Evolutionary conservation across 1,140 invertebrate genomes (phyloP), one percentile per base, ranked within the genome.

Genomic region (Trichomalopsis sarcophagae): DNA sequence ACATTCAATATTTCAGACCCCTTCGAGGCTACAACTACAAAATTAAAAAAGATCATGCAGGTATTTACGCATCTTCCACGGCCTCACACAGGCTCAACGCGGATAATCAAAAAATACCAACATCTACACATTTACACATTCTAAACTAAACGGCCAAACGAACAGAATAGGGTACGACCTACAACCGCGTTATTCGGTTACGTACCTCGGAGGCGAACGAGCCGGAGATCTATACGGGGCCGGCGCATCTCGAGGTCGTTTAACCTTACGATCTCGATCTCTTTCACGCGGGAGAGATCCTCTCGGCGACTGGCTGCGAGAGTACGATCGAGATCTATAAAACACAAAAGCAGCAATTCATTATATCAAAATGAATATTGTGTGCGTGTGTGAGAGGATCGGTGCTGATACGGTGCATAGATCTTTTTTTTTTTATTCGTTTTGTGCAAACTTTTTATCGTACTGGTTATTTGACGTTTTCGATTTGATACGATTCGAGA

Each of bases 181-280:
- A 62, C 55, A 2, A 62, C 21, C 21, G 55, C 55, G 21, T 2
- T 4, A 62, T 62, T 21, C 55, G 55, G 55, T 47, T 36, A 86
- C 88, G 87, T 90, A 94, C 94, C 94, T 93, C 83, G 92, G 92
- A 85, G 94, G 94, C 79, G 94, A 94, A 91, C 93, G 91, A 68
- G 91, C 86, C 55, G 94, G 94, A 68, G 94, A 94, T 86, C 94
- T 91, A 88, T 94, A 94, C 78, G 93, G 92, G 78, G 91, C 89
- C 85, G 92, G 89, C 69, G 87, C 84, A 50, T 91, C 89, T 5
- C 90, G 87, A n/a, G 90, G 89, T 77, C 90, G 88, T 68, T 90
- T 89, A 68, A 87, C 79, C 69, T 91, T 90, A 9, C 90, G 86
- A 78, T 90, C 88, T 0, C 88, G 62, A 55, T 89, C 89, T 21